Evolutionary conservation across 2,888 invertebrate genomes (phyloP), one percentile per base, ranked within the genome.

Genomic region (Protonemura montana): DNA sequence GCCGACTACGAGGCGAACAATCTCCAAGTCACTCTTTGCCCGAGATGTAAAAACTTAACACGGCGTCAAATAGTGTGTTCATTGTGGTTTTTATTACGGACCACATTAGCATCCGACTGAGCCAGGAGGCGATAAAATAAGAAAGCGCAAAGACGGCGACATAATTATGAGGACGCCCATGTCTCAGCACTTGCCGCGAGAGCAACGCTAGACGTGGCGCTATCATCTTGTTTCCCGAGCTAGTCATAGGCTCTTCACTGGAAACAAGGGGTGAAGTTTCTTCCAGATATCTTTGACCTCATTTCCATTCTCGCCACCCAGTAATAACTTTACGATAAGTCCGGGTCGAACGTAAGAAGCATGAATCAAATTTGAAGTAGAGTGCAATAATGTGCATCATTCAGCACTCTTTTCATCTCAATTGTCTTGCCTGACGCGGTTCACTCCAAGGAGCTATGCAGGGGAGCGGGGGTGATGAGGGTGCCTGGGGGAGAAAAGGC

Each of bases 341-440:
- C 59, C 16, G 59, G 35, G 35, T 35, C 59, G 59, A 21, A 21
- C 59, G 6, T 3, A 59, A 59, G n/a, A 78, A 78, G 28, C 28
- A 25, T 78, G 78, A 78, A 78, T 78, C 78, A 78, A 78, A 13
- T 78, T 26, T 25, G 78, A 78, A 26, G 59, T 21, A 59, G 78
- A 26, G 78, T 78, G 27, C 28, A 7, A 26, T 78, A 28, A 28
- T 27, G 21, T 81, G 81, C 81, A 81, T 10, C 81, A 81, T 81
- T 80, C 80, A 80, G n/a, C 28, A n/a, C 80, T 27, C 80, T 2
- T 25, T n/a, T 81, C 81, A 29, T 81, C 81, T 81, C 30, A n/a
- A 81, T 81, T 30, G 81, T 30, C 59, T 59, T 21, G 13, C 59
- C 5, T 7, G 59, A 2, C 16, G 59, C 59, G 59, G 21, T 21